Evolutionary conservation across 2,113 vertebrate species (phyloP).

Genomic region (Thryonomys swinderianus): DNA sequence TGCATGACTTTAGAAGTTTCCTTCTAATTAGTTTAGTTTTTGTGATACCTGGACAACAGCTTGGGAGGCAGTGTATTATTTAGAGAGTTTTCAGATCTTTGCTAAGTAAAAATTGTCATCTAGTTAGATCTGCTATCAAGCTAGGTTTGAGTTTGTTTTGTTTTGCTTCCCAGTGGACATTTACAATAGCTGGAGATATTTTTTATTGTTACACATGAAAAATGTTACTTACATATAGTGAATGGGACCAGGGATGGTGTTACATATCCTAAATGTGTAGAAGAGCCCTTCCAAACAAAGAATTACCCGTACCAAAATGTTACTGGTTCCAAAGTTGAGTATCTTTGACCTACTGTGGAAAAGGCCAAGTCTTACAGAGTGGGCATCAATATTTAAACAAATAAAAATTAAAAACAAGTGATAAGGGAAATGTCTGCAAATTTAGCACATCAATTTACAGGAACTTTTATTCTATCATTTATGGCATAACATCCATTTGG

Average conservation of each 20-base stretch:
- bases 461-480: conserved; percentile 25
- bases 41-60: background rate
- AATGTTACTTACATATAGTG: background rate
- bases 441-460: background rate
- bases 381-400: conserved; percentile 3
- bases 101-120: conserved; percentile 23
- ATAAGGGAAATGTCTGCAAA: background rate
- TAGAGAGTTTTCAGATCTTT: conserved; percentile 11
- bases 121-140: background rate
- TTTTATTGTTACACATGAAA: conserved; percentile 21
- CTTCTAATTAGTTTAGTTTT: conserved; percentile 29
- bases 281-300: conserved; percentile 24
- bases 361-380: conserved; percentile 8
- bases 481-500: background rate
- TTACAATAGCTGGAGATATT: background rate
- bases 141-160: background rate
- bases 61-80: background rate
- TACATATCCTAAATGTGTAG: background rate
- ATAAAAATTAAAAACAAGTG: background rate
- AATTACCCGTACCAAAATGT: background rate
- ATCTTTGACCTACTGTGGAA: background rate
- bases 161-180: background rate
- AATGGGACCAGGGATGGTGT: background rate
- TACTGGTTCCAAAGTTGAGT: background rate
- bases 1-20: background rate